phyloP scores from a whole-genome alignment of 1,140 invertebrate genomes.

The Temnothorax curvispinosus region DNA sequence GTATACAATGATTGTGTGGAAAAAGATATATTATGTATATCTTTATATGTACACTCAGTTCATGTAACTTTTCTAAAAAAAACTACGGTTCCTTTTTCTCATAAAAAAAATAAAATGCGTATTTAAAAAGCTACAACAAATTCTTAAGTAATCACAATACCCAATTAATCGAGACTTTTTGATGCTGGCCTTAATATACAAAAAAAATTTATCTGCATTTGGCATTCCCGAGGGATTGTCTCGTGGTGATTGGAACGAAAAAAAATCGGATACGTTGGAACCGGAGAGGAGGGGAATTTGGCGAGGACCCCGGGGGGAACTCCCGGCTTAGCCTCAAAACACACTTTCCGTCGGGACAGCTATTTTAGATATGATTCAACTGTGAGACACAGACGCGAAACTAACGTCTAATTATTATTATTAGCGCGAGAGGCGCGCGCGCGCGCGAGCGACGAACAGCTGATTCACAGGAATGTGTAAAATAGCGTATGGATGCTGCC shows the following conservation, averaged over 20 bases:
- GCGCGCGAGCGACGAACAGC: conserved; percentile 52
- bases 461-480: conserved; percentile 64
- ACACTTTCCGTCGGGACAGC: conserved; percentile 51
- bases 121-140: neutral
- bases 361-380: conserved; percentile 75
- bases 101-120: neutral
- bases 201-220: conserved; percentile 2
- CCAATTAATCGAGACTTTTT: neutral
- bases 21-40: neutral
- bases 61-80: neutral
- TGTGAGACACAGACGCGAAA: conserved; percentile 35
- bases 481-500: conserved; percentile 4
- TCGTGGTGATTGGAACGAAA: neutral
- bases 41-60: neutral
- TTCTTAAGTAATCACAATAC: neutral
- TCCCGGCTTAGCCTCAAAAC: conserved; percentile 64
- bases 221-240: neutral
- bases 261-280: neutral
- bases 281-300: neutral
- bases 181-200: neutral
- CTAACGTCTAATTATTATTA: conserved; percentile 76
- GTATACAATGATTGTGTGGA: neutral
- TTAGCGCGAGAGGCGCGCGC: conserved; percentile 53
- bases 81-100: neutral
- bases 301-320: neutral